phyloP scores from a whole-genome alignment of 2,888 invertebrate species.

The Allacma fusca region DNA sequence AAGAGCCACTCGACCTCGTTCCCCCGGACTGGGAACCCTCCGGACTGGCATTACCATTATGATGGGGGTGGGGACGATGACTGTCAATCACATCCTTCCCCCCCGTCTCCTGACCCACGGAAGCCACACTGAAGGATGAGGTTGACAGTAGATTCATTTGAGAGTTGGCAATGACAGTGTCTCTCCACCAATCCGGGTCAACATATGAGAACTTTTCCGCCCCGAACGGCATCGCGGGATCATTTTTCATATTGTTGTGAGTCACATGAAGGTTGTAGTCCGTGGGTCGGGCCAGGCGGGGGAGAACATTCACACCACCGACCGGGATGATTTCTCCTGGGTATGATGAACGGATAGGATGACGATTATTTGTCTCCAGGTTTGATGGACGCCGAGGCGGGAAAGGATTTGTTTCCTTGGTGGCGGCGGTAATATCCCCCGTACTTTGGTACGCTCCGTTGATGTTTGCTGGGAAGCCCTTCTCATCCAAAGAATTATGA shows the following conservation, averaged over 20 bases:
- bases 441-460: constrained; percentile 45
- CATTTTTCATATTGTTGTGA: constrained; percentile 24
- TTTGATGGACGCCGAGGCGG: neutral
- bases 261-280: neutral
- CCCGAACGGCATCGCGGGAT: constrained; percentile 5
- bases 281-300: neutral
- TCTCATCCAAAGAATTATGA: constrained; percentile 26
- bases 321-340: constrained; percentile 16
- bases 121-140: constrained; percentile 44
- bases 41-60: constrained; percentile 12
- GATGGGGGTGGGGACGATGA: neutral
- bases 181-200: constrained; percentile 60
- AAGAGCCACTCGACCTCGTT: neutral
- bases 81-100: constrained; percentile 13
- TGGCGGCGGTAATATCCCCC: constrained; percentile 38
- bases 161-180: constrained; percentile 58
- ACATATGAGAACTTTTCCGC: constrained; percentile 57
- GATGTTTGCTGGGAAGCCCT: constrained; percentile 34
- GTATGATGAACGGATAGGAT: neutral
- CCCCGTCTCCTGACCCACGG: neutral
- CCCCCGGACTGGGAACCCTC: constrained; percentile 22
- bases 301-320: constrained; percentile 36
- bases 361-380: neutral
- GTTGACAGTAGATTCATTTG: constrained; percentile 55
- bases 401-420: constrained; percentile 13